These are phyloP conservation scores for Malurus leucopterus DNA, from an alignment of 2,797 vertebrate species.

Conservation along the genomic window DNA sequence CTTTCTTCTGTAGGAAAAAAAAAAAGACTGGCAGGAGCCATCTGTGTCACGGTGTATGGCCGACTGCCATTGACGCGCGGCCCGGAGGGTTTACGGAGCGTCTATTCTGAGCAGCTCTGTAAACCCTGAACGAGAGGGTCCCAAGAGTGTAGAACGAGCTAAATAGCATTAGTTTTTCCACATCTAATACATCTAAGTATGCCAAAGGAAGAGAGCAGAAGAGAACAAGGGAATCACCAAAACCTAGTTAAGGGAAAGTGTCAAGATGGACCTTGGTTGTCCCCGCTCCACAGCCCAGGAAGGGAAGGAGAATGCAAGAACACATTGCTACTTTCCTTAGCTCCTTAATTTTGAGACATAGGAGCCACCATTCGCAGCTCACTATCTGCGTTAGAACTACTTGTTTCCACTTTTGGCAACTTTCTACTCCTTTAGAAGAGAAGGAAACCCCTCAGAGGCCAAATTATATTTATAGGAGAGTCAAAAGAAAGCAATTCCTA, in stretches of 20 bases:
- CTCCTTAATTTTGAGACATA: neutral
- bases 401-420: neutral
- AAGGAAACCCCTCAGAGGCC: neutral
- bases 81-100: constrained; percentile 3
- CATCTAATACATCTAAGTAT: neutral
- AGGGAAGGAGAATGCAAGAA: neutral
- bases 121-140: neutral
- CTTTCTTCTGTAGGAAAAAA: neutral
- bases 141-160: neutral
- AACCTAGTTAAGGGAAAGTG: neutral
- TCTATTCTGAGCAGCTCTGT: constrained; percentile 2
- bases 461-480: neutral
- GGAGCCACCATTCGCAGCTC: neutral
- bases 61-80: neutral
- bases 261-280: neutral
- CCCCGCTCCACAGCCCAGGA: neutral
- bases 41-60: neutral
- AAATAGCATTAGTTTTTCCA: neutral
- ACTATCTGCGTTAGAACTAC: neutral
- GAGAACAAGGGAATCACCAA: neutral
- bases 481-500: neutral
- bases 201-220: neutral
- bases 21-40: constrained; percentile 9
- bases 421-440: neutral
- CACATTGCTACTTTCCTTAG: neutral